Evolutionary conservation across 2,113 vertebrate species (phyloP).

Genomic region (Oryzias melastigma): DNA sequence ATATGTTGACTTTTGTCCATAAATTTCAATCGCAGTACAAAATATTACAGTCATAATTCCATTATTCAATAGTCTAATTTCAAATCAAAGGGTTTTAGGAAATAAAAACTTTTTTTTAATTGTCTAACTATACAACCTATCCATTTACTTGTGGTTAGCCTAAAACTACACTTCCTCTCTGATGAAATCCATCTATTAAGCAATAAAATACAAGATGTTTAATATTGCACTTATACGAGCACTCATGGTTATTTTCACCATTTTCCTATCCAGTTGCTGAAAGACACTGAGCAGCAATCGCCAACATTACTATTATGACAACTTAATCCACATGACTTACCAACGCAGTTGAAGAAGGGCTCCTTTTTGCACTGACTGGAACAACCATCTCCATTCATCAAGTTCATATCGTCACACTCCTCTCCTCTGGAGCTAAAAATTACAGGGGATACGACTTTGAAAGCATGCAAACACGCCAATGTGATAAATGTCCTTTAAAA

Average conservation of each 20-base stretch:
- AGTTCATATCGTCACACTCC: slow-evolving; percentile 95
- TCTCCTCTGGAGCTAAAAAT: slow-evolving; percentile 85
- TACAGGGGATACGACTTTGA: slow-evolving; percentile 20
- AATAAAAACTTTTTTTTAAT: background rate
- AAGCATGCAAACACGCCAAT: slow-evolving; percentile 3
- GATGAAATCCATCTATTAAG: background rate
- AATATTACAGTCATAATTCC: no score
- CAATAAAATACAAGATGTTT: slow-evolving; percentile 1
- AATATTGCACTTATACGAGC: background rate
- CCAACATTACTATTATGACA: background rate
- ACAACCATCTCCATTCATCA: slow-evolving; percentile 92
- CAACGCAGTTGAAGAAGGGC: slow-evolving; percentile 91
- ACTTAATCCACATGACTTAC: slow-evolving; percentile 74
- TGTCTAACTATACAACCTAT: background rate
- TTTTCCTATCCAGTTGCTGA: background rate
- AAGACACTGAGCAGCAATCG: background rate
- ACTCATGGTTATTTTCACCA: background rate
- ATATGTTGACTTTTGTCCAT: no score
- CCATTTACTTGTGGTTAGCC: background rate
- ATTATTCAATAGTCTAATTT: no score
- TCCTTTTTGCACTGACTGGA: slow-evolving; percentile 93
- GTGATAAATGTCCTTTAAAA: background rate
- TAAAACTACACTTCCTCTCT: background rate
- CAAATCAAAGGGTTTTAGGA: no score
- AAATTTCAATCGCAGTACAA: no score